Evolutionary conservation across 2,888 invertebrate species (phyloP).

Genomic region (Leptodirus hochenwartii): DNA sequence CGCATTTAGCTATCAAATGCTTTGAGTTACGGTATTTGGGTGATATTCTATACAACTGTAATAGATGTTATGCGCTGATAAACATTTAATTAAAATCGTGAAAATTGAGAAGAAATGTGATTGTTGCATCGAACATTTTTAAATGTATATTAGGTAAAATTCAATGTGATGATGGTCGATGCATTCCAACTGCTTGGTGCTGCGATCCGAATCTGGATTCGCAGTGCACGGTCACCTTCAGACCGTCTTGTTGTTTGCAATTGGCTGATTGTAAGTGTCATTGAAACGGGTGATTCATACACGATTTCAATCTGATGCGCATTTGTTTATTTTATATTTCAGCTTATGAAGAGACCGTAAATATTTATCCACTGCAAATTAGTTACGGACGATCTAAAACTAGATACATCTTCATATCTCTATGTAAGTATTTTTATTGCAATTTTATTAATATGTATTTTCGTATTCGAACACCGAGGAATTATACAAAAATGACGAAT

Average conservation of each 20-base stretch:
- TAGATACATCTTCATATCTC: constrained; percentile 24
- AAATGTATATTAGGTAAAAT: constrained; percentile 28
- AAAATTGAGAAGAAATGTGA: too few species aligned
- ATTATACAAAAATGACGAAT: too few species aligned
- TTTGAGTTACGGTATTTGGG: too few species aligned
- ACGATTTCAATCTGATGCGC: constrained; percentile 2
- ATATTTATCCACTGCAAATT: constrained; percentile 12
- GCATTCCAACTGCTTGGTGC: constrained; percentile 33
- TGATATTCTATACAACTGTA: too few species aligned
- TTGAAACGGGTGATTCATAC: constrained; percentile 1
- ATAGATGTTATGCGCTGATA: too few species aligned
- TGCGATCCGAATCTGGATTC: constrained; percentile 28
- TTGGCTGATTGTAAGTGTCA: constrained; percentile 22
- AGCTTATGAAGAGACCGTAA: constrained; percentile 24
- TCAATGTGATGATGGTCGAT: constrained; percentile 30
- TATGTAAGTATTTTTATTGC: constrained; percentile 21
- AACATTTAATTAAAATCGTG: too few species aligned
- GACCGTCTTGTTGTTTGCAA: constrained; percentile 28
- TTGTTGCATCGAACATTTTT: too few species aligned
- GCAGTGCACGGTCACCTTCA: constrained; percentile 28
- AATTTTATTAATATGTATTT: too few species aligned
- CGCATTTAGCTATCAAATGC: too few species aligned
- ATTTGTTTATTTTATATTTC: constrained; percentile 8
- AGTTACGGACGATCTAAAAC: constrained; percentile 11
- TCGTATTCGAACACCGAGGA: too few species aligned